Base-by-base conservation (phyloP, 1,140 invertebrate species). In the Hetaerina americana region DNA sequence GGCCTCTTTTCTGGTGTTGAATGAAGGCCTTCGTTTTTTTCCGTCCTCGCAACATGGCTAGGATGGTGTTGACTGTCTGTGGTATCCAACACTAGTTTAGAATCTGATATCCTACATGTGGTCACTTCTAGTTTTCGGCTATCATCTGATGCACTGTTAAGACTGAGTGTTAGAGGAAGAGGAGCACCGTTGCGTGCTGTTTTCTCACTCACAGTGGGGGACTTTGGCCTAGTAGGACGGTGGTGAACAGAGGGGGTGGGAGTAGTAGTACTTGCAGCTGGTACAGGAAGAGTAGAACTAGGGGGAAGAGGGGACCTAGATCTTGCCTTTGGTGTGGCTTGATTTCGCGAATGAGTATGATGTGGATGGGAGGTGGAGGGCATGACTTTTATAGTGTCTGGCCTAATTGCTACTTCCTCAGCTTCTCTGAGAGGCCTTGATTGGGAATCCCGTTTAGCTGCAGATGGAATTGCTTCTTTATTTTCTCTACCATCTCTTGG, bases 1-100 rank as follows among this genome's bases (percentile, higher is more conserved):
- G 66, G 67, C 25, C 68, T 26, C 26, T 69, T 66, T 73, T 72
- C 31, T 78, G 78, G 15, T 77, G 78, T 71, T 80, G 81, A 70
- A 57, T 57, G 40, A 57, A 57, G 15, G 2, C 2, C 40, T 57
- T 57, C 40, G 22, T n/a, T 57, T n/a, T 57, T 57, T 1, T 57
- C 40, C 15, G 40, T 3, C 40, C 40, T 2, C 22, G 40, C 3
- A 57, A 57, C 10, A 57, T 57, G 40, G n/a, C n/a, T n/a, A n/a
- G n/a, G n/a, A n/a, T n/a, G n/a, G 22, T 57, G 40, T 57, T 57
- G 40, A 57, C 15, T 57, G 22, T 57, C 40, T 57, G 22, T 5
- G 3, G 40, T 12, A 12, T 57, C 40, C 40, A 57, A 12, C 2
- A n/a, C 2, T 3, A n/a, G 40, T 57, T 57, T 57, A 18, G 40